Percentiles rank a stretch among this genome's conserved stretches.
These are phyloP conservation scores for Lophotriccus pileatus DNA, from an alignment of 2,797 vertebrate genomes.

Conservation along the genomic window DNA sequence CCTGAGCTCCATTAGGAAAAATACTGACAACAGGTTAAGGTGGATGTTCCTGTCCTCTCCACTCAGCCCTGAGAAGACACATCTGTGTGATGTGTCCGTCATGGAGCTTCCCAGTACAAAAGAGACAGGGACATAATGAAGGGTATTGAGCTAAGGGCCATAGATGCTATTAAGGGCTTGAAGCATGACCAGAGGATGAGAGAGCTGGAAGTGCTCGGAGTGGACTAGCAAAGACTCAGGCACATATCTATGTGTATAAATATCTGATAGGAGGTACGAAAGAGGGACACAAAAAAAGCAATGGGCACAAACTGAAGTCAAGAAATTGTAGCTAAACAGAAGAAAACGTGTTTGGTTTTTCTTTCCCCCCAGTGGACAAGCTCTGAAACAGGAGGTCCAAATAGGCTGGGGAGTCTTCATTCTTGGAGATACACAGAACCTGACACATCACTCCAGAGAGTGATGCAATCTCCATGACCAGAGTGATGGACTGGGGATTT, in stretches of 20 bases:
- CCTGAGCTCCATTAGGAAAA: background rate
- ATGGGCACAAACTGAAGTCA: background rate
- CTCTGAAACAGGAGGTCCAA: background rate
- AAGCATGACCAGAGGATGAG: background rate
- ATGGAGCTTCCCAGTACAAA: background rate
- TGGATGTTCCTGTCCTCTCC: background rate
- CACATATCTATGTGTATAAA: background rate
- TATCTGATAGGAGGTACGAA: background rate
- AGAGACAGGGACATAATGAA: background rate
- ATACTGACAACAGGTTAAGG: background rate
- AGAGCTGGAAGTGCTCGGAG: background rate
- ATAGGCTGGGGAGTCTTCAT: background rate
- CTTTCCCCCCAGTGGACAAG: background rate
- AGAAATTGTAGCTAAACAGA: background rate
- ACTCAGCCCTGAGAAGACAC: background rate
- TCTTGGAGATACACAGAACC: background rate
- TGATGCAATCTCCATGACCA: background rate
- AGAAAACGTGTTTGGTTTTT: accelerated
- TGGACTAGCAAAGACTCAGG: background rate
- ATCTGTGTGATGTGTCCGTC: background rate
- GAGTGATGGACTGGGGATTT: background rate
- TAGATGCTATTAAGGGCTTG: background rate
- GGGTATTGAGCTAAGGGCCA: background rate
- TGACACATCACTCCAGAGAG: background rate
- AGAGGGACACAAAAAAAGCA: background rate